Conservation (phyloP, 2,113 vertebrate genomes). For the Apistogramma diplotaenia region DNA sequence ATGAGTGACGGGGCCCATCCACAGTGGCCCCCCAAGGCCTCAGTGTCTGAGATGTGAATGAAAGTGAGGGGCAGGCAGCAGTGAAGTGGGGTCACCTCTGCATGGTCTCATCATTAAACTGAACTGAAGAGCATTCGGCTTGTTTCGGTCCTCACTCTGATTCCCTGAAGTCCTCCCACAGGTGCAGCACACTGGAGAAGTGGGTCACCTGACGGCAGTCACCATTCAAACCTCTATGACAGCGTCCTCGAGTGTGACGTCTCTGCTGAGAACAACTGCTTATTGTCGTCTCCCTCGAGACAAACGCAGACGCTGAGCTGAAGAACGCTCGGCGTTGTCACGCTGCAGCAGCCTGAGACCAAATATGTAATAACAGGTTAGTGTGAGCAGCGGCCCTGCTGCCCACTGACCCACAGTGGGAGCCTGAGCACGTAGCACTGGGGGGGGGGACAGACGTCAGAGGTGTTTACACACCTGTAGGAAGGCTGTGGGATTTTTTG, state of each 20-base stretch:
- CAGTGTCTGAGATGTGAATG: no score
- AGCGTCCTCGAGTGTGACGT: neutral
- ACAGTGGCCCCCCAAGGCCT: no score
- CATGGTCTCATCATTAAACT: neutral
- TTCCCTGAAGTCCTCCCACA: neutral
- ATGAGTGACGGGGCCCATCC: no score
- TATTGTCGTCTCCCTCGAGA: conserved; percentile 37
- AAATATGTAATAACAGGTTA: conserved; percentile 31
- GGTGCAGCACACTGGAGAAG: neutral
- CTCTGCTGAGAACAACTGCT: conserved; percentile 39
- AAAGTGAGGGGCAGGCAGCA: no score
- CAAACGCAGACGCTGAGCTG: conserved; percentile 1
- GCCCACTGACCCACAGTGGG: neutral
- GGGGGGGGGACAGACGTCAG: no score
- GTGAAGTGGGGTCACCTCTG: no score
- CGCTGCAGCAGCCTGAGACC: neutral
- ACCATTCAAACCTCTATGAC: neutral
- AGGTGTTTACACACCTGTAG: no score
- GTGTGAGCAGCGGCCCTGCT: neutral
- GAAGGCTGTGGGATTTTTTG: neutral
- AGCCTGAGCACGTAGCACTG: neutral
- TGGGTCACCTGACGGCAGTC: neutral
- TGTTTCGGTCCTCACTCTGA: neutral
- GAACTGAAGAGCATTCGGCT: neutral
- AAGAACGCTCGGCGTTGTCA: conserved; percentile 56